Evolutionary conservation across 1,140 invertebrate species (phyloP).

Genomic region (Thereuonema tuberculata): DNA sequence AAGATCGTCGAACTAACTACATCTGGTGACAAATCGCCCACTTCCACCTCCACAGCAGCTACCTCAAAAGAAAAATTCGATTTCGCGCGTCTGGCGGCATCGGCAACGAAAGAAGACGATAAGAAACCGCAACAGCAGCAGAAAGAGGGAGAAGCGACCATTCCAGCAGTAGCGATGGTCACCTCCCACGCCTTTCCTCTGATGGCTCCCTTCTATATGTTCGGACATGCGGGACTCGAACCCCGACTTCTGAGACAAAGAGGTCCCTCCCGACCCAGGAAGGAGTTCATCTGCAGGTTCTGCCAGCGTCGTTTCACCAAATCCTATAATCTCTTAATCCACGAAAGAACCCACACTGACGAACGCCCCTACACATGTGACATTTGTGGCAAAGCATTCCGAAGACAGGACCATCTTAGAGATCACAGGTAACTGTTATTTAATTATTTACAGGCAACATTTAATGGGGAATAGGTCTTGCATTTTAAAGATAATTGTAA

Average conservation of each 20-base stretch:
- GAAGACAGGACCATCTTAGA: conserved; percentile 88
- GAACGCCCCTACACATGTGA: conserved; percentile 96
- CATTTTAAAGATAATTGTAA: conserved; percentile 96
- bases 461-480: conserved; percentile 61
- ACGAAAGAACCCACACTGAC: conserved; percentile 95
- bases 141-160: not conserved
- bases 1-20: conserved; percentile 10
- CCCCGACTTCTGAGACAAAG: conserved; percentile 19
- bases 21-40: not conserved
- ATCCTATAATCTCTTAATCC: conserved; percentile 93
- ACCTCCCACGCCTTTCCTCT: conserved; percentile 8
- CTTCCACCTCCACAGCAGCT: conserved; percentile 10
- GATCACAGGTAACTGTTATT: conserved; percentile 64
- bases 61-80: conserved; percentile 21
- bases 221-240: conserved; percentile 15
- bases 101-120: conserved; percentile 18
- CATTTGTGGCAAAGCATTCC: conserved; percentile 95
- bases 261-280: conserved; percentile 72
- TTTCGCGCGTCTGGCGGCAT: conserved; percentile 24
- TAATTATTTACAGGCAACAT: not conserved
- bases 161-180: conserved; percentile 11
- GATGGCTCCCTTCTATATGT: conserved; percentile 16
- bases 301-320: conserved; percentile 96
- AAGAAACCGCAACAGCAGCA: not conserved
- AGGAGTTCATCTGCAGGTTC: conserved; percentile 96